These are phyloP conservation scores for Lumbricus terrestris DNA, from an alignment of 2,888 invertebrate genomes.

Conservation along the genomic window DNA sequence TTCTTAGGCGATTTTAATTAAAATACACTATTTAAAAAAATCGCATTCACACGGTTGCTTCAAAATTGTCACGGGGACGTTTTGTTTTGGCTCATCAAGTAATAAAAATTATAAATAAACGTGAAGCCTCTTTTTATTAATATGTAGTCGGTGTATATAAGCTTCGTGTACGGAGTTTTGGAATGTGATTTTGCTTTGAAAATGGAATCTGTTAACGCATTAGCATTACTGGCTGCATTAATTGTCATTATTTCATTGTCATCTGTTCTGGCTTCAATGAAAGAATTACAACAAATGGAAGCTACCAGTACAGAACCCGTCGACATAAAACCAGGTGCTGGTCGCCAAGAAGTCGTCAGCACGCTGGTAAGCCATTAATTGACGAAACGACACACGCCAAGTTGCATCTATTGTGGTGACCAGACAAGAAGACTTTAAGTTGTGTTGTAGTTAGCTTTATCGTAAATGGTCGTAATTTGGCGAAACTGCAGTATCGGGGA, in stretches of 20 bases:
- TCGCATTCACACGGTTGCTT: no score
- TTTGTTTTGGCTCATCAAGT: background rate
- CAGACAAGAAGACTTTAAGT: no score
- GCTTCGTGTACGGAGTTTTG: background rate
- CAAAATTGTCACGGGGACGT: background rate
- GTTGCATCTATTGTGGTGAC: background rate
- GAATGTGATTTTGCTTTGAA: background rate
- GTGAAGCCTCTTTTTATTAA: background rate
- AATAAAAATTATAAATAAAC: background rate
- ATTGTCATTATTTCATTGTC: background rate
- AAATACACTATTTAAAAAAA: background rate
- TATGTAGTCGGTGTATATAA: background rate
- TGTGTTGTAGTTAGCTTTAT: no score
- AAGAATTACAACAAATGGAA: background rate
- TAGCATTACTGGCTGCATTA: background rate
- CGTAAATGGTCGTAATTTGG: no score
- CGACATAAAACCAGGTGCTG: conserved; percentile 34
- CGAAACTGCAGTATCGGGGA: no score
- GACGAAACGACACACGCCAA: no score
- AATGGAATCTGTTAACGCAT: background rate
- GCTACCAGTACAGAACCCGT: background rate
- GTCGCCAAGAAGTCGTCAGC: conserved; percentile 25
- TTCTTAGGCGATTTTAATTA: background rate
- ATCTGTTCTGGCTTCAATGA: background rate
- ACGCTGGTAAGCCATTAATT: background rate